Conservation (phyloP, 1,140 invertebrate genomes). For the Eriocheir sinensis region DNA sequence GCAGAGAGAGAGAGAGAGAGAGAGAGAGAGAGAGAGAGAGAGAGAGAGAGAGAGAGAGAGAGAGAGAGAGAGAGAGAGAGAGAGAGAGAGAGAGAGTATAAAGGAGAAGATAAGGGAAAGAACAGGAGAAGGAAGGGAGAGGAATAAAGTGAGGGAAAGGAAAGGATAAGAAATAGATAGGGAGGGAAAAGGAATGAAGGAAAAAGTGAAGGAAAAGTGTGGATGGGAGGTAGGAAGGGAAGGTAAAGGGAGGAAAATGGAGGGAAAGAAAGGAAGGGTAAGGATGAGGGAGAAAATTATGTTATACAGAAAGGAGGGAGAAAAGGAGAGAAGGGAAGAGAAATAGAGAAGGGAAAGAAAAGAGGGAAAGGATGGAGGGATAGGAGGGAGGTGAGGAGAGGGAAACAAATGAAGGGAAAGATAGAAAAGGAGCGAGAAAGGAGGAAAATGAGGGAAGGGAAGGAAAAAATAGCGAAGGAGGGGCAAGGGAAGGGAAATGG, state of each 20-base stretch:
- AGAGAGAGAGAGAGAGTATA: not conserved
- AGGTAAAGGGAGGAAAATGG: not conserved
- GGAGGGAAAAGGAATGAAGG: too few species aligned
- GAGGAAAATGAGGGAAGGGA: too few species aligned
- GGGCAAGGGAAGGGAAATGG: too few species aligned
- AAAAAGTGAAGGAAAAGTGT: not conserved
- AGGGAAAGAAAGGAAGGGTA: not conserved
- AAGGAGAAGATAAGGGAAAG: not conserved
- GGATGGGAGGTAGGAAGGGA: not conserved
- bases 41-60: slow-evolving; percentile 22
- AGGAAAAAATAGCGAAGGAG: too few species aligned
- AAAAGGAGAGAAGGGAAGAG: too few species aligned
- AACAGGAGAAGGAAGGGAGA: too few species aligned
- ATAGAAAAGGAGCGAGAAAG: too few species aligned
- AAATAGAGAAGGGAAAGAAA: too few species aligned
- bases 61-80: slow-evolving; percentile 22
- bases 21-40: slow-evolving; percentile 12
- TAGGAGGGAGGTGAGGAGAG: too few species aligned
- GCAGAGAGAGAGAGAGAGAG: not conserved
- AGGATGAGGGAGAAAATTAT: not conserved
- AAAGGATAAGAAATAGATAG: not conserved
- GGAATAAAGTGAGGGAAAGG: not conserved
- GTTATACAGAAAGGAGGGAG: too few species aligned
- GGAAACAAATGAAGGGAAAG: too few species aligned
- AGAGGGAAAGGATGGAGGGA: too few species aligned